Evolutionary conservation across 2,113 vertebrate genomes (phyloP).

Genomic region (Puma concolor): DNA sequence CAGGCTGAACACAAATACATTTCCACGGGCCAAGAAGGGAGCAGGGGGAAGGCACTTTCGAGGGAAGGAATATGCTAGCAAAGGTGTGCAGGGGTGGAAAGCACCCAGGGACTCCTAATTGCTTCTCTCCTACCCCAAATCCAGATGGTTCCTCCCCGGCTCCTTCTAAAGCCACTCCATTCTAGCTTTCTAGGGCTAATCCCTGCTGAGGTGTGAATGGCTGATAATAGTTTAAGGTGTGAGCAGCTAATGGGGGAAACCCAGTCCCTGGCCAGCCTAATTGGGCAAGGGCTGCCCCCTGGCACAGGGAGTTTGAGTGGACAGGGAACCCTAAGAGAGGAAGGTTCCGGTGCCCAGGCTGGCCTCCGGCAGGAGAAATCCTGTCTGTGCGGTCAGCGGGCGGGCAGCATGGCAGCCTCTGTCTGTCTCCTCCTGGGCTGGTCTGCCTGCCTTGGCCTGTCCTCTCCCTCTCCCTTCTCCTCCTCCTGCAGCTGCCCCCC

Average conservation of each 20-base stretch:
- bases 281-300: neutral
- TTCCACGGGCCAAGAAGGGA: neutral
- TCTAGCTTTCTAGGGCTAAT: neutral
- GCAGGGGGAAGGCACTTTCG: no score
- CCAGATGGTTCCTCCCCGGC: neutral
- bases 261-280: neutral
- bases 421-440: neutral
- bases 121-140: conserved; percentile 11
- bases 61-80: neutral
- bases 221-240: conserved; percentile 37
- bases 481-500: neutral
- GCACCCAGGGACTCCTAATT: neutral
- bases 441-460: neutral
- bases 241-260: conserved; percentile 29
- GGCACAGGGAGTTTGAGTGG: no score
- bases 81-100: neutral
- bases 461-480: neutral
- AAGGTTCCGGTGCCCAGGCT: neutral
- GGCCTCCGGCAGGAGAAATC: neutral
- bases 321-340: neutral
- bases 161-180: neutral
- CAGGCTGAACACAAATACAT: neutral
- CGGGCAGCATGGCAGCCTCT: neutral
- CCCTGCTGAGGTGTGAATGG: conserved; percentile 55
- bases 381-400: neutral